phyloP scores from a whole-genome alignment of 2,113 vertebrate genomes.

The Eurypyga helias region DNA sequence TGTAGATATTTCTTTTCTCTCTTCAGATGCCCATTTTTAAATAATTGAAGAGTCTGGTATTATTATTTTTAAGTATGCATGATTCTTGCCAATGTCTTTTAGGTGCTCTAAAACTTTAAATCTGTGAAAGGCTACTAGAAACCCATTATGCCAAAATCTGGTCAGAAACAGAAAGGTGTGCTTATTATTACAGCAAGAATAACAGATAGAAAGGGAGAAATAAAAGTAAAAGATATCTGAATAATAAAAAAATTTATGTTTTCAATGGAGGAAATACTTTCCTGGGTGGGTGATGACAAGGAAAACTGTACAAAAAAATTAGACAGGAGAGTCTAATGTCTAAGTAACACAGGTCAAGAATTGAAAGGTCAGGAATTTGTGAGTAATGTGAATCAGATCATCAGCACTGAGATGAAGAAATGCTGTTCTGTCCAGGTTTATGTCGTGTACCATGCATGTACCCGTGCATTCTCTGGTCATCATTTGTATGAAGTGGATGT shows the following conservation, averaged over 20 bases:
- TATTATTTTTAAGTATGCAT: not conserved
- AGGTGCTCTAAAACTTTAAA: not conserved
- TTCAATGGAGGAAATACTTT: not conserved
- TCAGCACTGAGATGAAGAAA: not conserved
- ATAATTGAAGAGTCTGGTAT: not conserved
- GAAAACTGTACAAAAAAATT: not conserved
- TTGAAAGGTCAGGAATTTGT: not conserved
- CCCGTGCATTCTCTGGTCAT: not conserved
- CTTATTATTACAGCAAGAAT: not conserved
- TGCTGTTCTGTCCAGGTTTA: not conserved
- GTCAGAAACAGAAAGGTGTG: not conserved
- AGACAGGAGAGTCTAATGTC: not conserved
- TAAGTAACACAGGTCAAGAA: not conserved
- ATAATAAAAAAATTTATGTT: not conserved
- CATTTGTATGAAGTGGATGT: fast-evolving
- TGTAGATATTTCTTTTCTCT: not conserved
- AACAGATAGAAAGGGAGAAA: not conserved
- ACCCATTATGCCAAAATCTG: not conserved
- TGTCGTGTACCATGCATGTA: fast-evolving
- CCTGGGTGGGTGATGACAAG: not conserved
- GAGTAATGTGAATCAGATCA: not conserved
- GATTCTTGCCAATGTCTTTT: not conserved
- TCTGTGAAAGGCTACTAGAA: not conserved
- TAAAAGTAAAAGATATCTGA: not conserved
- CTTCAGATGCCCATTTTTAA: not conserved